Evolutionary conservation across 2,113 vertebrate genomes (phyloP).

Genomic region (Ptychochromis oligacanthus): DNA sequence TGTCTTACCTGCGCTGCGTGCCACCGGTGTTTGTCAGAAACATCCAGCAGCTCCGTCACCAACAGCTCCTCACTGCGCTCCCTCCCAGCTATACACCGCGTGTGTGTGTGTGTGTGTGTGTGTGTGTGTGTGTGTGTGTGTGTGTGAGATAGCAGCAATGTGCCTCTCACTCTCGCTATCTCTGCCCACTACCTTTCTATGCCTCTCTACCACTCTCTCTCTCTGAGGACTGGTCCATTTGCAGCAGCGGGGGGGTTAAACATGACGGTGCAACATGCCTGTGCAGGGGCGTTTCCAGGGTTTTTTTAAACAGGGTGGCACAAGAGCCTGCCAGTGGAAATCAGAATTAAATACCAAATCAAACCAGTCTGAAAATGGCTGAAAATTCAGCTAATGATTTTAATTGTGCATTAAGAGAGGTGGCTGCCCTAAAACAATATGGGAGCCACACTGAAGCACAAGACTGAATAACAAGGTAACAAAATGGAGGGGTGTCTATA

Average conservation of each 20-base stretch:
- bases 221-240: conserved; percentile 45
- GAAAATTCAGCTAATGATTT: too few relatives aligned
- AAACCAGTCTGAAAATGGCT: too few relatives aligned
- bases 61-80: neutral
- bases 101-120: neutral
- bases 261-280: conserved; percentile 18
- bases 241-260: conserved; percentile 16
- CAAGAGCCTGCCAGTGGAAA: neutral
- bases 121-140: conserved; percentile 2
- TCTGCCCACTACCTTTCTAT: neutral
- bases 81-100: conserved; percentile 9
- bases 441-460: too few relatives aligned
- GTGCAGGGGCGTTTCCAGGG: neutral
- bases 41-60: neutral
- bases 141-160: neutral
- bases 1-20: conserved; percentile 43
- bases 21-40: neutral
- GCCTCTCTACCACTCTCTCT: conserved; percentile 1
- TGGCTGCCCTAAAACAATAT: too few relatives aligned
- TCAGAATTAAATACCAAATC: too few relatives aligned
- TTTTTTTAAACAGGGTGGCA: neutral
- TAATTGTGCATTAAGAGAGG: too few relatives aligned
- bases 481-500: too few relatives aligned
- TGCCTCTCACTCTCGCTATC: neutral
- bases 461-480: too few relatives aligned